Percentiles rank a stretch among this genome's conserved stretches.
phyloP scores from a whole-genome alignment of 2,113 vertebrate species.

The Eolophus roseicapilla region DNA sequence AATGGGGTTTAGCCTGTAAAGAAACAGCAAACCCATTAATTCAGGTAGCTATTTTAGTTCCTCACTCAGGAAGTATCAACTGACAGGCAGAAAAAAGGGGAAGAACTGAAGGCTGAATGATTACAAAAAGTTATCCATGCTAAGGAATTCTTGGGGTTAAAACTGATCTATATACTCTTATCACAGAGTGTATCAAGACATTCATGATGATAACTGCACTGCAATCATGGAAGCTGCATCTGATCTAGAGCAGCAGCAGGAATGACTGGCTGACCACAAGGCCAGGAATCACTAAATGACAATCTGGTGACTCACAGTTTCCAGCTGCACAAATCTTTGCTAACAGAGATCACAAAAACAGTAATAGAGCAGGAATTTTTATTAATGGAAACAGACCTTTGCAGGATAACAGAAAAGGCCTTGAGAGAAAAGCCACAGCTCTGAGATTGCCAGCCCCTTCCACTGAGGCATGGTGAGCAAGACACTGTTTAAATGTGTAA shows the following conservation, averaged over 20 bases:
- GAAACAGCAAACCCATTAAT: neutral
- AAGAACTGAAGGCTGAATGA: neutral
- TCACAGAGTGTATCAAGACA: neutral
- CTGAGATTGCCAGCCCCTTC: neutral
- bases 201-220: neutral
- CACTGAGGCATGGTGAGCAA: neutral
- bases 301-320: constrained; percentile 5
- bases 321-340: neutral
- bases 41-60: neutral
- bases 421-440: neutral
- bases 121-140: neutral
- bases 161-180: neutral
- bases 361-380: neutral
- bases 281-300: neutral
- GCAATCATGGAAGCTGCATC: neutral
- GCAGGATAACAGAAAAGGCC: neutral
- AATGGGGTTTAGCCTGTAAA: neutral
- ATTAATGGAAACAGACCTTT: neutral
- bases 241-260: neutral
- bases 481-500: neutral
- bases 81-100: neutral
- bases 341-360: neutral
- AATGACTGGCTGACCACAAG: neutral
- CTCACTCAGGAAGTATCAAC: neutral
- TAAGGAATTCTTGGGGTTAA: neutral